These are phyloP conservation scores for Porphyrio hochstetteri DNA, from an alignment of 2,113 vertebrate genomes.

Conservation along the genomic window DNA sequence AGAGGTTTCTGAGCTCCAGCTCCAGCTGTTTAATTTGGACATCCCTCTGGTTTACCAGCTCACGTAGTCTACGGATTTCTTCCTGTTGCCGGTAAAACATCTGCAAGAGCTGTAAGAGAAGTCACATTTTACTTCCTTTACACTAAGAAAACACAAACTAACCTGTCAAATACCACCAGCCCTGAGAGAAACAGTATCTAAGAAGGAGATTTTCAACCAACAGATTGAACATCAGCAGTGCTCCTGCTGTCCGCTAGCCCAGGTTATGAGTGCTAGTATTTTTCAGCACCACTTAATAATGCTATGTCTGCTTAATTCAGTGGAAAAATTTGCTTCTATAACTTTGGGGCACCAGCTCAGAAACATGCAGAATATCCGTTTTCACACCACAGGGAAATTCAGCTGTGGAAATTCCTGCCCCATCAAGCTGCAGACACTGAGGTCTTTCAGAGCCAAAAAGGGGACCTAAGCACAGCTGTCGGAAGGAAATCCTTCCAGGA, in stretches of 20 bases:
- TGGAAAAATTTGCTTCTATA: neutral
- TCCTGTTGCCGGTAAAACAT: slow-evolving; percentile 93
- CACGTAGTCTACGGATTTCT: slow-evolving; percentile 88
- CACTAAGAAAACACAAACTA: neutral
- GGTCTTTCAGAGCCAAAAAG: neutral
- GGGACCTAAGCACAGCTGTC: neutral
- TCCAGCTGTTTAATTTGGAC: slow-evolving; percentile 88
- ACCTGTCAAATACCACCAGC: neutral
- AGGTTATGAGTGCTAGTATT: neutral
- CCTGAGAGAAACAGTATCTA: neutral
- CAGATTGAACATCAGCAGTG: neutral
- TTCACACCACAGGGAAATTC: neutral
- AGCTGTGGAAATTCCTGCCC: neutral
- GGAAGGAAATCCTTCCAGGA: neutral
- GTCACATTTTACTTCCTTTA: neutral
- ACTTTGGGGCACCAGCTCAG: neutral
- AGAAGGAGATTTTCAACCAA: neutral
- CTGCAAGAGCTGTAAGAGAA: slow-evolving; percentile 82
- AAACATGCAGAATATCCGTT: neutral
- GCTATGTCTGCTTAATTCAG: neutral
- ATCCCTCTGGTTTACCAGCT: slow-evolving; percentile 84
- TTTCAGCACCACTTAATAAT: neutral
- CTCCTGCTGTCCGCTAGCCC: neutral
- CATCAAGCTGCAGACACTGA: neutral
- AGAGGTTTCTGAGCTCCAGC: slow-evolving; percentile 88